Evolutionary conservation across 2,888 invertebrate species (phyloP), one percentile per base, ranked within the genome.

Genomic region (Archips xylosteana): DNA sequence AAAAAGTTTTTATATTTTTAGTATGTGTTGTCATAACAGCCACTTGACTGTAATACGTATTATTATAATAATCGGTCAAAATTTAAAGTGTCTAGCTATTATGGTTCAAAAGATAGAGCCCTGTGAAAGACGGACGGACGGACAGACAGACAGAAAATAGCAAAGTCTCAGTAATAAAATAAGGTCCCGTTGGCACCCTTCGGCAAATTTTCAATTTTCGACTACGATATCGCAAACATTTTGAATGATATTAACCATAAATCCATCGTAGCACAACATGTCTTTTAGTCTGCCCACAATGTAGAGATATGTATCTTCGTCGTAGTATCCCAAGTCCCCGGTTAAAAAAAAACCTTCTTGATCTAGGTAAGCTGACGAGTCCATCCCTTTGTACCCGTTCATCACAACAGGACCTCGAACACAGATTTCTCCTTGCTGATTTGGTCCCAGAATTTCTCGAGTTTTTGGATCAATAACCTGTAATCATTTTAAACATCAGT

Each of bases 351-450:
- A 69, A 13, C 59, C 69, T 13, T 69, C 32, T 61, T 60, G 32
- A 23, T 69, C 69, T 3, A 69, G 15, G 23, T 49, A 42, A 3
- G 42, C 13, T 4, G 42, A 34, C n/a, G 42, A 9, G 13, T 59
- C 42, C 34, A 34, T 47, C n/a, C 70, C 70, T 12, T 54, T 51
- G 36, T 70, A 70, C 1, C 39, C 23, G 13, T 70, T 63, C 49
- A 63, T 34, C n/a, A 70, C 1, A 23, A 10, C 2, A 13, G 70
- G 70, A 12, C 70, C 63, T 13, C 47, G 57, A 10, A 70, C 3
- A 63, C 70, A 64, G n/a, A 70, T 15, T 57, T 70, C 70, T 42
- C 70, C 70, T 15, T 15, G 62, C 32, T 70, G 63, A 57, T 70
- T 57, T 1, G 70, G 15, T 5, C 70, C 70, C 13, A 70, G 13